Evolutionary conservation across 2,797 vertebrate genomes (phyloP).

Genomic region (Myotis pilosus): DNA sequence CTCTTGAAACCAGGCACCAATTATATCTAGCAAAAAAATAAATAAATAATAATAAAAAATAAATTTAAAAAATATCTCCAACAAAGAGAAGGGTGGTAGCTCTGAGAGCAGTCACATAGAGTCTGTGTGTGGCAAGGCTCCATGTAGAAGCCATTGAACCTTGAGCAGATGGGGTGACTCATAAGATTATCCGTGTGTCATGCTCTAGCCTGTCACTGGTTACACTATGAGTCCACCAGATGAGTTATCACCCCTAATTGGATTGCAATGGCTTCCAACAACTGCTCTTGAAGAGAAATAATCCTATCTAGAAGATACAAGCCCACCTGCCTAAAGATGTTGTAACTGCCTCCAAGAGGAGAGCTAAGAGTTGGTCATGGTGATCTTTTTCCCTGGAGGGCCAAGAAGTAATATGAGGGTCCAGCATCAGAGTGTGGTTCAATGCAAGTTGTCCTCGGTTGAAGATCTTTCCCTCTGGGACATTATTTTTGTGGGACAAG

Average conservation of each 20-base stretch:
- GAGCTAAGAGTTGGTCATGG: not conserved
- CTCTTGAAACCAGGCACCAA: not conserved
- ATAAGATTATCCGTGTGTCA: not conserved
- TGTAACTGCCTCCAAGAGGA: not conserved
- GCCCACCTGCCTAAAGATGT: not conserved
- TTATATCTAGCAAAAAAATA: not conserved
- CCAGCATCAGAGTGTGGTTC: not conserved
- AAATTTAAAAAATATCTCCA: not conserved
- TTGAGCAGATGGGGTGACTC: not conserved
- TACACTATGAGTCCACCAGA: not conserved
- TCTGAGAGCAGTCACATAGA: not conserved
- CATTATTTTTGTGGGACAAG: not conserved
- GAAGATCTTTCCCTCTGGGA: not conserved
- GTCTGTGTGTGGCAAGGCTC: not conserved
- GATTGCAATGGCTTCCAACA: not conserved
- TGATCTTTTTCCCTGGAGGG: not conserved
- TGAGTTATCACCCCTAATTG: not conserved
- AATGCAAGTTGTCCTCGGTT: not conserved
- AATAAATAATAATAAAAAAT: not conserved
- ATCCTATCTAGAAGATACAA: not conserved
- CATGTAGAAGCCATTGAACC: not conserved
- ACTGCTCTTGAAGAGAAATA: not conserved
- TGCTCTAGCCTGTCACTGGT: not conserved
- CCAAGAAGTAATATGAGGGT: not conserved
- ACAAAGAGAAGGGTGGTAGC: not conserved